Evolutionary conservation across 2,888 invertebrate genomes (phyloP).

Genomic region (Nephrotoma appendiculata): DNA sequence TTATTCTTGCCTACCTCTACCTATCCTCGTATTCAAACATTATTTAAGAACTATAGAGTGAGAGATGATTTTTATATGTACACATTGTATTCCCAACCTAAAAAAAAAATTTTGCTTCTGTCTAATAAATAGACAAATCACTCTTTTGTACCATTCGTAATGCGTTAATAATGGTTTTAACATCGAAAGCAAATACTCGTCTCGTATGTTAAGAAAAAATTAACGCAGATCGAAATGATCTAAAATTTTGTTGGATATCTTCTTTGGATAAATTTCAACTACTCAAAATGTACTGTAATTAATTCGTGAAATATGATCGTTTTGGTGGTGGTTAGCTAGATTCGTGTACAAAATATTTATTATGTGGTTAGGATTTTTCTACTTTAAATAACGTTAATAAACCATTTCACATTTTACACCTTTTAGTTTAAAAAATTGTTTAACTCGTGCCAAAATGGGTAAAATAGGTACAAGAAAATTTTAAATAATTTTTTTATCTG

Average conservation of each 20-base stretch:
- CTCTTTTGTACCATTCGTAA: not conserved
- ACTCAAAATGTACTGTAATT: too few relatives aligned
- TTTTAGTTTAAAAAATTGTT: not conserved
- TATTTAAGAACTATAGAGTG: not conserved
- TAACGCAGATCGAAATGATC: too few relatives aligned
- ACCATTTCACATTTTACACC: not conserved
- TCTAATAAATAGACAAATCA: not conserved
- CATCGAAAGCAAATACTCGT: not conserved
- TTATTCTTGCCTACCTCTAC: not conserved
- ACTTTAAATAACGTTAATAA: not conserved
- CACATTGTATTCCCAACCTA: not conserved
- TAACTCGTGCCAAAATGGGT: not conserved
- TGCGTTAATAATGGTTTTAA: not conserved
- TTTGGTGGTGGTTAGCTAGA: not conserved
- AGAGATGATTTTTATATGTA: not conserved
- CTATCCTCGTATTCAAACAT: not conserved
- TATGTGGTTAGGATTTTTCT: not conserved
- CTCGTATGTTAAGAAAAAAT: too few relatives aligned
- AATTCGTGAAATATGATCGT: not conserved
- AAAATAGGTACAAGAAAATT: not conserved
- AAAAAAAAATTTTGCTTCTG: not conserved
- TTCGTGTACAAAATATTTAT: not conserved
- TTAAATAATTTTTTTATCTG: not conserved
- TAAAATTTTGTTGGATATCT: too few relatives aligned
- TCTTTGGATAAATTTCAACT: too few relatives aligned